These are phyloP conservation scores for Trypoxylus dichotomus DNA, from an alignment of 1,140 invertebrate genomes.

Conservation along the genomic window DNA sequence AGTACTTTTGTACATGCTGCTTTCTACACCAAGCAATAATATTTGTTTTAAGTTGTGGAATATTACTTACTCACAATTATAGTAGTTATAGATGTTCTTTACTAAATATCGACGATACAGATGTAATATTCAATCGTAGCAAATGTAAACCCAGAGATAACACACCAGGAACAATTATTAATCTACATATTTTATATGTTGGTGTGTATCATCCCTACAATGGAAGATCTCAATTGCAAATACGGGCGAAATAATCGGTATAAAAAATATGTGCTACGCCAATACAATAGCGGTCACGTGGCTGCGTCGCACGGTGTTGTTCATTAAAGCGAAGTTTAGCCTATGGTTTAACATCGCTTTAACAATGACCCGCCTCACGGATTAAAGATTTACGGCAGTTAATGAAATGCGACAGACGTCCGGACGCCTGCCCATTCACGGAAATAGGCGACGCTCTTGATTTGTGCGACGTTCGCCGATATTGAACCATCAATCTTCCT, in stretches of 20 bases:
- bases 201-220: not conserved
- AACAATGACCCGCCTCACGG: constrained; percentile 37
- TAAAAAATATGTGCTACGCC: not conserved
- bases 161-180: no score
- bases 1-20: no score
- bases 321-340: constrained; percentile 44
- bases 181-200: not conserved
- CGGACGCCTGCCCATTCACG: constrained; percentile 35
- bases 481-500: constrained; percentile 15
- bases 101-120: no score
- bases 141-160: no score
- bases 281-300: constrained; percentile 36
- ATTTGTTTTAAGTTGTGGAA: no score
- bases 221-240: not conserved
- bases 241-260: not conserved
- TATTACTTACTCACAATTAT: no score
- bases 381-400: constrained; percentile 41
- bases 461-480: not conserved
- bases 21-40: no score
- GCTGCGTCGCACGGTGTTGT: constrained; percentile 38
- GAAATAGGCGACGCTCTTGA: constrained; percentile 10
- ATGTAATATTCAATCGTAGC: no score
- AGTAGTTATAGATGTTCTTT: no score
- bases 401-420: constrained; percentile 40
- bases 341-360: constrained; percentile 38